Evolutionary conservation across 2,113 vertebrate species (phyloP).

Genomic region (Aegotheles bennettii): DNA sequence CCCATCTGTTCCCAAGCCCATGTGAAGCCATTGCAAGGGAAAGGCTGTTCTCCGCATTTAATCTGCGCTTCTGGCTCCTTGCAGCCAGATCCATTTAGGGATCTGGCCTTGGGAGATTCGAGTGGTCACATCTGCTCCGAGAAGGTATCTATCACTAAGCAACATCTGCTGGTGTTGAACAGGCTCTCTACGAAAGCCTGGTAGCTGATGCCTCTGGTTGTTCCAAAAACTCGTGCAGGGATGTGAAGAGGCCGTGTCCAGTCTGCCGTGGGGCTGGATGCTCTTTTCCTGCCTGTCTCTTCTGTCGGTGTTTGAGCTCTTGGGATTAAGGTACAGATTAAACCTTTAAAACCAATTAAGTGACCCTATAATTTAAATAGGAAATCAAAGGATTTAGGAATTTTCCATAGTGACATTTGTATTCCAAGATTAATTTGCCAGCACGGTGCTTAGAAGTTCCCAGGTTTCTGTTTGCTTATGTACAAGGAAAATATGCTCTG

Average conservation of each 20-base stretch:
- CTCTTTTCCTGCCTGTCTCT: neutral
- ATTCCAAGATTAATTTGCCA: constrained; percentile 45
- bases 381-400: constrained; percentile 16
- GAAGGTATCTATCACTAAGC: neutral
- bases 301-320: neutral
- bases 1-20: neutral
- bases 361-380: neutral
- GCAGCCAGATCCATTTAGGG: fast-evolving
- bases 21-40: neutral
- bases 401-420: constrained; percentile 48
- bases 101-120: neutral
- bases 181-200: neutral
- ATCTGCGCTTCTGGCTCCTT: fast-evolving
- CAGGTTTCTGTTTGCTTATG: constrained; percentile 53
- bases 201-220: neutral
- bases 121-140: neutral
- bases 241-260: neutral
- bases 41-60: neutral
- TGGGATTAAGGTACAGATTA: neutral
- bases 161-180: fast-evolving
- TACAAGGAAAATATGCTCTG: neutral
- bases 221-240: neutral
- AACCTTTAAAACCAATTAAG: neutral
- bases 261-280: neutral
- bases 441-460: neutral